Evolutionary conservation across 1,140 invertebrate species (phyloP), one percentile per base, ranked within the genome.

Genomic region (Lordiphosa mommai): DNA sequence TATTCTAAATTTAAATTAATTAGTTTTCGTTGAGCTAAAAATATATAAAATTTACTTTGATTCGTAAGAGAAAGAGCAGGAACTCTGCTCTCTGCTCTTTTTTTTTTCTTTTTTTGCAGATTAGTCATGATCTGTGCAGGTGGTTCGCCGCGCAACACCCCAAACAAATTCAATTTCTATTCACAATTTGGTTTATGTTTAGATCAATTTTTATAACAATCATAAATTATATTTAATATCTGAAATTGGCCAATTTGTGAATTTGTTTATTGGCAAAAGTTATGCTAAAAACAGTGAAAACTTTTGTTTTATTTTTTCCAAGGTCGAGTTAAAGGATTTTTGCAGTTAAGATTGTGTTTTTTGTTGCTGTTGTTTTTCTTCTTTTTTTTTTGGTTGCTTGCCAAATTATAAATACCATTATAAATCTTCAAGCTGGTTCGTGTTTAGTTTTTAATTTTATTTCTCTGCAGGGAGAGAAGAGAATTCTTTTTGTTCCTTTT

Each of bases 271-370:
- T 69, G 61, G 53, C 55, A 33, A 17, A 46, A 66, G 70, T 71
- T 76, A 82, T 76, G 74, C 65, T 65, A 10, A 38, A 41, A 41
- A 17, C 17, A 37, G 68, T 58, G 73, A 79, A 79, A 77, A 64
- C 61, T 63, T 38, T 46, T 48, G 14, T 41, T 30, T 66, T 59
- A 30, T 68, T 29, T 6, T 34, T 40, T 58, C 59, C 74, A 79
- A 79, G 74, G 74, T 79, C 74, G 66, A 58, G 37, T 52, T 63
- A 79, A 79, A 72, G 74, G 77, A 82, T 79, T 79, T 61, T 52
- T 67, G 64, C 64, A 82, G 70, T 74, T 82, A 79, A 79, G 76
- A 79, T 74, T 55, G 38, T 29, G 33, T 32, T 47, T 17, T 33
- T 12, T 30, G 8, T n/a, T 2, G 9, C 5, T 4, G 6, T 23